Evolutionary conservation across 2,113 vertebrate species (phyloP).

Genomic region (chimpanzee (Pan troglodytes)): NHGRI_mPanTro3-v2.1_pri NC_072404.2:104800501-104801000

Average conservation of each 20-base stretch:
- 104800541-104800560: neutral
- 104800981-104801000: neutral
- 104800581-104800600: conserved; percentile 3
- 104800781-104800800: neutral
- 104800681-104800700: neutral
- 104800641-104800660: neutral
- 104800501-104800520: neutral
- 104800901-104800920: neutral
- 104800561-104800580: neutral
- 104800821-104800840: neutral
- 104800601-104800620: neutral
- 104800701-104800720: conserved; percentile 5
- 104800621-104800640: neutral
- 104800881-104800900: conserved; percentile 4
- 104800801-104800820: neutral
- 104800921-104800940: neutral
- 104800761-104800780: conserved; percentile 23
- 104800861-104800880: neutral
- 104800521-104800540: neutral
- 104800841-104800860: neutral
- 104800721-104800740: neutral
- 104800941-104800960: neutral
- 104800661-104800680: neutral
- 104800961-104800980: neutral
- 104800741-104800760: neutral